Evolutionary conservation across 2,797 vertebrate species (phyloP).

Genomic region (Ambastaia sidthimunki): DNA sequence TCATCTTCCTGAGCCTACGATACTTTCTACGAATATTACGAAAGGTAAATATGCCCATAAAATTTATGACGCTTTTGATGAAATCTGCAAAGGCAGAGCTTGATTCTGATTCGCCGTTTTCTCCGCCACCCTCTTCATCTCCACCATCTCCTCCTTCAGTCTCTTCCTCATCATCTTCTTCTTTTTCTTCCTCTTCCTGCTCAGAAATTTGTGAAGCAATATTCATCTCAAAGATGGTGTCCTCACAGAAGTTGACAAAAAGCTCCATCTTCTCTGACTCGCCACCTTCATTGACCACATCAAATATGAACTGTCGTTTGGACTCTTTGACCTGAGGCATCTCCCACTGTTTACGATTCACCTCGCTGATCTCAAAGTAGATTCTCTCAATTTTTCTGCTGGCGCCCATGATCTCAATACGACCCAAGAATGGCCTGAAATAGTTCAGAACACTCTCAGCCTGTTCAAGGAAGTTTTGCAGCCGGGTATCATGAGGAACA

Average conservation of each 20-base stretch:
- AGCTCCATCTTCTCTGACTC: conserved; percentile 99
- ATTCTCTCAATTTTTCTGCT: conserved; percentile 94
- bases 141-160: conserved; percentile 68
- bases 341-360: conserved; percentile 95
- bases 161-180: conserved; percentile 78
- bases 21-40: conserved; percentile 84
- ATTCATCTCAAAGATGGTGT: conserved; percentile 99
- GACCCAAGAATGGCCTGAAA: conserved; percentile 91
- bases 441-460: conserved; percentile 92
- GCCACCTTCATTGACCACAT: conserved; percentile 94
- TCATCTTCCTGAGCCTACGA: conserved; percentile 82
- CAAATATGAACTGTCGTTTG: conserved; percentile 97
- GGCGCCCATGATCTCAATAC: conserved; percentile 96
- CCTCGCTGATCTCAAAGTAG: conserved; percentile 97
- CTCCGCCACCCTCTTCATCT: conserved; percentile 76
- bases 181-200: conserved; percentile 85
- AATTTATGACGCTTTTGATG: conserved; percentile 76
- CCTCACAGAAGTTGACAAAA: conserved; percentile 97
- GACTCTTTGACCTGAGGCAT: conserved; percentile 98
- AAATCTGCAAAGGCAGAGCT: conserved; percentile 84
- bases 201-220: conserved; percentile 94
- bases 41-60: conserved; percentile 81
- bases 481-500: conserved; percentile 89
- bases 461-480: conserved; percentile 88
- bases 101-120: conserved; percentile 73